Evolutionary conservation across 2,888 invertebrate genomes (phyloP).

Genomic region (Drosophila merina): DNA sequence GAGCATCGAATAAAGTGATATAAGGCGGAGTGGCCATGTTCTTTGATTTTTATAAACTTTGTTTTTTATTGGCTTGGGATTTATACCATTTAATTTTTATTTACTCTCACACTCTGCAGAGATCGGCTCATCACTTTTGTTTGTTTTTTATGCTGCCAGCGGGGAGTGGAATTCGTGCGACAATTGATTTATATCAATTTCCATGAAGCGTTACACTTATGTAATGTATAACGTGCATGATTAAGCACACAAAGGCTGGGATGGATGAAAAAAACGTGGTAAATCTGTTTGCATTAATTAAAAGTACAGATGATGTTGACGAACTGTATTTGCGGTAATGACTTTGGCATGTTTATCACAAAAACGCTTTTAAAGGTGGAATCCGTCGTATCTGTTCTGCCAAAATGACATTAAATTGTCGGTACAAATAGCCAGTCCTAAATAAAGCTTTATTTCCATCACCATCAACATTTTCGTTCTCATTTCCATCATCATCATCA

Average conservation of each 20-base stretch:
- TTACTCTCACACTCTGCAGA: conserved; percentile 46
- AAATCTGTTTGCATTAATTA: conserved; percentile 78
- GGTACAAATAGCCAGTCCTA: conserved; percentile 8
- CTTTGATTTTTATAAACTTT: conserved; percentile 10
- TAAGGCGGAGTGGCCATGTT: conserved; percentile 14
- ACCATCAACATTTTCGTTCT: neutral
- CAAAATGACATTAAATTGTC: conserved; percentile 31
- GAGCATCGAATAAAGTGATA: conserved; percentile 30
- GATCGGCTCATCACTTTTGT: conserved; percentile 33
- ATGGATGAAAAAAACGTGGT: conserved; percentile 44
- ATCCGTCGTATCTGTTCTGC: neutral
- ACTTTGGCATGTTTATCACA: conserved; percentile 71
- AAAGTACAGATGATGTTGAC: conserved; percentile 56
- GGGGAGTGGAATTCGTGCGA: conserved; percentile 12
- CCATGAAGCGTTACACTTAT: conserved; percentile 72
- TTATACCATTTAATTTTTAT: conserved; percentile 70
- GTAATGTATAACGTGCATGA: conserved; percentile 55
- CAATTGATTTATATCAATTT: conserved; percentile 78
- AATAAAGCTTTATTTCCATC: conserved; percentile 14
- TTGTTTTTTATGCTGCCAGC: conserved; percentile 29
- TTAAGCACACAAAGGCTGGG: conserved; percentile 33
- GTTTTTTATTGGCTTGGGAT: conserved; percentile 26
- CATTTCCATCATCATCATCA: conserved; percentile 23
- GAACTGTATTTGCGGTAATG: conserved; percentile 73
- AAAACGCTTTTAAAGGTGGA: conserved; percentile 15